Evolutionary conservation across 2,113 vertebrate species (phyloP).

Genomic region (Cardinalis cardinalis): DNA sequence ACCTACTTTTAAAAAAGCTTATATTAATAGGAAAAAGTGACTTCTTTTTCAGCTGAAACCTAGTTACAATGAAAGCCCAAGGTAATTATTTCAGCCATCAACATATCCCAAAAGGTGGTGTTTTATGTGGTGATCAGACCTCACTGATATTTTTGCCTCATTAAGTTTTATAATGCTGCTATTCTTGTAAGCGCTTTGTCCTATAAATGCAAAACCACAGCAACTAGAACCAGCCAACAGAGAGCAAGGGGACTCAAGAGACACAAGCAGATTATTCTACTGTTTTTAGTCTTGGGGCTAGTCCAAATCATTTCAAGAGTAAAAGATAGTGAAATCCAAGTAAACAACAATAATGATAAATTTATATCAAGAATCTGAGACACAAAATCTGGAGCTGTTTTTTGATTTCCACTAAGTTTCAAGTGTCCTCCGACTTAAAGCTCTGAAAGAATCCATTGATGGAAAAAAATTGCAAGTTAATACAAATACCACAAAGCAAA

Average conservation of each 20-base stretch:
- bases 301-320: neutral
- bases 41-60: neutral
- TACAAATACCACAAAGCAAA: neutral
- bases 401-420: neutral
- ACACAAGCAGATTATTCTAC: neutral
- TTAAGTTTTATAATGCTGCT: slow-evolving; percentile 59
- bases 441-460: neutral
- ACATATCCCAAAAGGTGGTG: slow-evolving; percentile 52
- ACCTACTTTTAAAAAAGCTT: neutral
- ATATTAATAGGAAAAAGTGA: neutral
- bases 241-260: slow-evolving; percentile 27
- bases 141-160: slow-evolving; percentile 41
- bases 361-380: neutral
- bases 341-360: neutral
- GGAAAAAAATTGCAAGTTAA: neutral
- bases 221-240: slow-evolving; percentile 37
- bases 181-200: slow-evolving; percentile 46
- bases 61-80: slow-evolving; percentile 4
- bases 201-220: slow-evolving; percentile 60
- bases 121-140: slow-evolving; percentile 35
- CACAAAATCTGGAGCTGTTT: neutral
- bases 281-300: neutral
- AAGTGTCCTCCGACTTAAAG: neutral
- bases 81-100: slow-evolving; percentile 33
- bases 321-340: neutral